Evolutionary conservation across 2,797 vertebrate genomes (phyloP).

Genomic region (Dermochelys coriacea): DNA sequence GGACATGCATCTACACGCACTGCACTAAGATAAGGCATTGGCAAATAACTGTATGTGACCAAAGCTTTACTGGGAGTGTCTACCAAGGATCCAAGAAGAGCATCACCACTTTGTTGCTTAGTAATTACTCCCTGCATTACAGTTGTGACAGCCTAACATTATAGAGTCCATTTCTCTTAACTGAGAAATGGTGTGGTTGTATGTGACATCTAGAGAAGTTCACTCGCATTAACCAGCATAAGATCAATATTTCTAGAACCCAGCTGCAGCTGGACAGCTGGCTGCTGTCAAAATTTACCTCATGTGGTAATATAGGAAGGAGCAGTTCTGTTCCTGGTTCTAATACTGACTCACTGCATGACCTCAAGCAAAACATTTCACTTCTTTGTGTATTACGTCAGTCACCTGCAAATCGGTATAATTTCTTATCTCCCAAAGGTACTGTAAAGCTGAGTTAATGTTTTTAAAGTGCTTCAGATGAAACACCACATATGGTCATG

Average conservation of each 20-base stretch:
- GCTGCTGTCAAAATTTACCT: slow-evolving; percentile 15
- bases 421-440: background rate
- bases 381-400: slow-evolving; percentile 10
- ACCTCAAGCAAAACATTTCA: background rate
- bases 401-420: background rate
- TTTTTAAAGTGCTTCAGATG: background rate
- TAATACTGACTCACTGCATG: background rate
- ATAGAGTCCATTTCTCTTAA: background rate
- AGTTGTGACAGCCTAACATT: background rate
- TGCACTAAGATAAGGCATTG: background rate
- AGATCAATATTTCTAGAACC: background rate
- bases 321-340: slow-evolving; percentile 7
- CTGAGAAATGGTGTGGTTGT: slow-evolving; percentile 10
- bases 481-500: background rate
- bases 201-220: background rate
- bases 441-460: background rate
- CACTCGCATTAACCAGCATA: background rate
- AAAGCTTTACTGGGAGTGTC: background rate
- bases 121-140: background rate
- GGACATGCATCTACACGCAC: background rate
- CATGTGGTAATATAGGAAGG: background rate
- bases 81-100: background rate
- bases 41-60: background rate
- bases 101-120: background rate
- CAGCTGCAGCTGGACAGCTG: slow-evolving; percentile 45